A percentile compares a stretch with the other conserved stretches of the same genome.
phyloP scores from a whole-genome alignment of 2,113 vertebrate genomes.

The Cyphomyrus discorhynchus region DNA sequence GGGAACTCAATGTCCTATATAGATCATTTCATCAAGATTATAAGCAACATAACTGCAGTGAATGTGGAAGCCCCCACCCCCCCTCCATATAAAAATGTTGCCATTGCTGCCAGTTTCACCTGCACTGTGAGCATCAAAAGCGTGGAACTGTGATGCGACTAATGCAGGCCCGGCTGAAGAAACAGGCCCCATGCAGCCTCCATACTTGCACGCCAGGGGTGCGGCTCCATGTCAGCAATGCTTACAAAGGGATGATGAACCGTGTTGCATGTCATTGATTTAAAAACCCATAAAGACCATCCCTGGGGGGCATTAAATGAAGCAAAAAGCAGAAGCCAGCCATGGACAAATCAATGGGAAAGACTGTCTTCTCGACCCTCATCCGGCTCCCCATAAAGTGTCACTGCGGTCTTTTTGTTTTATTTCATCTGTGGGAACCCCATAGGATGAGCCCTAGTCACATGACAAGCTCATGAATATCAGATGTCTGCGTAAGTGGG shows the following conservation, averaged over 20 bases:
- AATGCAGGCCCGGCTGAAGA: not conserved
- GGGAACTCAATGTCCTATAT: not conserved
- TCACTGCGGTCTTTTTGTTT: not conserved
- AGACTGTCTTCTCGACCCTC: not conserved
- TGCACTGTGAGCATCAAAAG: not conserved
- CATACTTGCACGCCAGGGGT: not conserved
- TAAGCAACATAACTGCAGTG: not conserved
- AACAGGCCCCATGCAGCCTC: too few species aligned
- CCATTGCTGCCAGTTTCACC: not conserved
- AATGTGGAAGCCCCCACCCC: not conserved
- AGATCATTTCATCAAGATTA: not conserved
- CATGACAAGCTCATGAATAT: constrained; percentile 11
- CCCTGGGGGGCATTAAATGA: not conserved
- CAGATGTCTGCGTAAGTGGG: constrained; percentile 9
- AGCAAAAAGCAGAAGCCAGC: not conserved
- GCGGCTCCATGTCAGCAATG: not conserved
- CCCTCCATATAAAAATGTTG: not conserved
- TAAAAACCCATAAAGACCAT: not conserved
- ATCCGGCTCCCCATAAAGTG: not conserved
- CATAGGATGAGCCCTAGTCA: constrained; percentile 3
- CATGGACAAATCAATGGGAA: constrained; percentile 5
- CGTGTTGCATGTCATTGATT: constrained; percentile 14
- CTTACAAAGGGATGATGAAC: not conserved
- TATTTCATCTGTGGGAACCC: not conserved
- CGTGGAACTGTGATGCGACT: not conserved